A percentile compares a stretch with the other conserved stretches of the same genome.
Evolutionary conservation across 2,888 invertebrate genomes (phyloP).

Genomic region (Lasioglossum leucozonium): DNA sequence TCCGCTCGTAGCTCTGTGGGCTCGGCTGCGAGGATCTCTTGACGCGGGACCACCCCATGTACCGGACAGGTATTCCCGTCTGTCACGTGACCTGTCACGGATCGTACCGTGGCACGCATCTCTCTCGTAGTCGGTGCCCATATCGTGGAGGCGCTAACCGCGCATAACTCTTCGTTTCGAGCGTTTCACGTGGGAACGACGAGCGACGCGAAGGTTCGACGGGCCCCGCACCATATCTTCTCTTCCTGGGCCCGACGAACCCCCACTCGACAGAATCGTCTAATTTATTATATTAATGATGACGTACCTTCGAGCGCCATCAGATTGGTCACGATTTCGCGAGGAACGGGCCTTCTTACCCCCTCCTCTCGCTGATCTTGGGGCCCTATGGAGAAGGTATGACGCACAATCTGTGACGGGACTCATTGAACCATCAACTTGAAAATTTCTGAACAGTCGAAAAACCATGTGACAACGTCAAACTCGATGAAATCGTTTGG

Average conservation of each 20-base stretch:
- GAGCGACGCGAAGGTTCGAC: slow-evolving; percentile 1
- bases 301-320: background rate
- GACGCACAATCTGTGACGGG: background rate
- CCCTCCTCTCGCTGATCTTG: background rate
- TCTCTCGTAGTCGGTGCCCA: slow-evolving; percentile 51
- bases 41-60: slow-evolving; percentile 82
- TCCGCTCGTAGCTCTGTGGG: slow-evolving; percentile 7
- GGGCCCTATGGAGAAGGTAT: background rate
- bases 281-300: background rate
- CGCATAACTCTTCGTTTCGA: slow-evolving; percentile 69
- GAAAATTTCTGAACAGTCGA: background rate
- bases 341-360: background rate
- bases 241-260: background rate
- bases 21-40: slow-evolving; percentile 59
- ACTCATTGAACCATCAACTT: background rate
- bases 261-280: background rate
- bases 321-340: background rate
- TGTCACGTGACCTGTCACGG: slow-evolving; percentile 79
- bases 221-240: background rate
- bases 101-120: slow-evolving; percentile 57
- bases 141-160: slow-evolving; percentile 72
- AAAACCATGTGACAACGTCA: background rate
- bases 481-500: background rate
- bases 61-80: slow-evolving; percentile 81
- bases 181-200: slow-evolving; percentile 57